These are phyloP conservation scores for Thyatira batis DNA, from an alignment of 2,888 invertebrate species.

Conservation along the genomic window DNA sequence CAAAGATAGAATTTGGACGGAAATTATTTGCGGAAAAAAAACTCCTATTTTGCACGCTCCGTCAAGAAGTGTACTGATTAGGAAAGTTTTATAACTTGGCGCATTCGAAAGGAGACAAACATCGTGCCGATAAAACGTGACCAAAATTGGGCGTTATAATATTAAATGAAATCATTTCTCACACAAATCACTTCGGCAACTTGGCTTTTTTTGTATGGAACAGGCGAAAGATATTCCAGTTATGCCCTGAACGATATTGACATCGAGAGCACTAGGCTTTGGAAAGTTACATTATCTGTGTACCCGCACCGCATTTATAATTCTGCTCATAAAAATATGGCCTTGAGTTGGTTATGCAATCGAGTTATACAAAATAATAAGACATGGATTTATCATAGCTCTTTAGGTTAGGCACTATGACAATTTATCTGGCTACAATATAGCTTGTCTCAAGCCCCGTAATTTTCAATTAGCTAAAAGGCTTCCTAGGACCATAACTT, in stretches of 20 bases:
- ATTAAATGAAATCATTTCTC: neutral
- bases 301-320: neutral
- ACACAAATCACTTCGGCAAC: neutral
- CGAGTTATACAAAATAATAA: too few species aligned
- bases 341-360: too few species aligned
- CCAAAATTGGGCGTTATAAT: constrained; percentile 44
- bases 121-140: constrained; percentile 54
- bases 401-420: too few species aligned
- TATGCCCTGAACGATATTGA: neutral
- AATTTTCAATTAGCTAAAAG: neutral
- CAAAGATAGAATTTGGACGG: constrained; percentile 74
- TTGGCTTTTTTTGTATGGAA: neutral
- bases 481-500: neutral
- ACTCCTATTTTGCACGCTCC: constrained; percentile 63
- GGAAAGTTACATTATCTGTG: neutral
- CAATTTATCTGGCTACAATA: neutral
- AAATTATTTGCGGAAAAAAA: constrained; percentile 74
- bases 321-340: too few species aligned
- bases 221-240: neutral
- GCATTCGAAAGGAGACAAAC: constrained; percentile 55
- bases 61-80: constrained; percentile 69
- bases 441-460: neutral
- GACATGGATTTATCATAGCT: too few species aligned
- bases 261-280: neutral
- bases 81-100: constrained; percentile 74